These are phyloP conservation scores for Dermatemys mawii DNA, from an alignment of 2,113 vertebrate species.

Conservation along the genomic window DNA sequence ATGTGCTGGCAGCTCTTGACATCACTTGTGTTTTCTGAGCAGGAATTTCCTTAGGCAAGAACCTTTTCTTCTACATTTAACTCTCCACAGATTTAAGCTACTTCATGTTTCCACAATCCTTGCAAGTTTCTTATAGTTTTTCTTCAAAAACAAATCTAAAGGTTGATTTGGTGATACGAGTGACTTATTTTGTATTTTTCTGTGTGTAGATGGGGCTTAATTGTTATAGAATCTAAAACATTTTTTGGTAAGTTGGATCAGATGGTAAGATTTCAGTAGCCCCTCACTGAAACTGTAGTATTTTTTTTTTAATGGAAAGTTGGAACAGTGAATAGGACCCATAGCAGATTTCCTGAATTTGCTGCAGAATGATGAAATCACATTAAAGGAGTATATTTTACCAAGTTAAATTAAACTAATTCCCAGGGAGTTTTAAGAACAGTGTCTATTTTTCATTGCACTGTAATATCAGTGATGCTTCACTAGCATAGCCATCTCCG, in stretches of 20 bases:
- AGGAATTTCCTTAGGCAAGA: neutral
- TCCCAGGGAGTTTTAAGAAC: neutral
- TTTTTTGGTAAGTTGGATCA: neutral
- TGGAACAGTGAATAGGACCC: neutral
- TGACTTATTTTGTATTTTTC: neutral
- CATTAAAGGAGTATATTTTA: neutral
- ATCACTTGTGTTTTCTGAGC: neutral
- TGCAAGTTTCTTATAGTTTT: neutral
- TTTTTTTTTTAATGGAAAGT: neutral
- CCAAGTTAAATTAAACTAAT: neutral
- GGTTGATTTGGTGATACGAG: neutral
- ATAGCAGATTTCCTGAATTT: neutral
- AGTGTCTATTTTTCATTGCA: neutral
- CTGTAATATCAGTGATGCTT: neutral
- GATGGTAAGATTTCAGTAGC: neutral
- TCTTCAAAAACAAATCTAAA: neutral
- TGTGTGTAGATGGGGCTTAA: neutral
- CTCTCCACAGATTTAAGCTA: neutral
- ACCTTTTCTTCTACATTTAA: neutral
- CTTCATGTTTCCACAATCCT: neutral
- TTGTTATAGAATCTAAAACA: neutral
- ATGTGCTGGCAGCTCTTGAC: neutral
- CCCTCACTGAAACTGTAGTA: neutral
- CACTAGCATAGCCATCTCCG: neutral
- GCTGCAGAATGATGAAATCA: neutral